Evolutionary conservation across 2,888 invertebrate genomes (phyloP), one percentile per base, ranked within the genome.

Genomic region (Ormyrus labotus): DNA sequence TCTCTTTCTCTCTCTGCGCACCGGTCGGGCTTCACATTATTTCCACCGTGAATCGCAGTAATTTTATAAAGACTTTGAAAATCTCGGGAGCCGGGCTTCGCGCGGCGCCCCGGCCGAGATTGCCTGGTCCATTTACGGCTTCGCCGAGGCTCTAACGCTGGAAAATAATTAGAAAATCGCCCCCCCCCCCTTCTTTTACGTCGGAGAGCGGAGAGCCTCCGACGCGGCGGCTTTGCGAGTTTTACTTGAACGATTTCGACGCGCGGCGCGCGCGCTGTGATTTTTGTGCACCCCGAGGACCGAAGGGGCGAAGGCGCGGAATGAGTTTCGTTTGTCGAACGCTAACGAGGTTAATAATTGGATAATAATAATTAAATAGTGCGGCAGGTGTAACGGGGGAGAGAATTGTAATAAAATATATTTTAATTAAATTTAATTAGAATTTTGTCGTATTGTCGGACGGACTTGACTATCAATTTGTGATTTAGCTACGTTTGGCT

Each of bases 31-130:
- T 81, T 81, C 81, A 70, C 70, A 78, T 78, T 81, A 78, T 81
- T 78, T 72, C 70, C 70, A 19, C 45, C 64, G 64, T 69, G 78
- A 81, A 81, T 71, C 81, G 81, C 85, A 84, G 87, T 90, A 90
- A 91, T 90, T 90, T 90, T 90, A 90, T 91, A 91, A 91, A 90
- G 88, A 90, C 90, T 90, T 88, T 87, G 89, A 89, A 90, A 90
- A 90, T 90, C 89, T 90, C 87, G 88, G 88, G 87, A 85, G 48
- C 7, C 8, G 48, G 82, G 79, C 77, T 82, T 80, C 82, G 63
- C 51, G 51, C 55, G 10, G 58, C 10, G 50, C 47, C 19, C 19
- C 13, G 13, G 13, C 70, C 78, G 78, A 77, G 78, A 78, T 78
- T 78, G 81, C 81, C 71, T 11, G 65, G 63, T 13, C 61, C 47